Percentiles rank a stretch among this genome's conserved stretches.
These are phyloP conservation scores for Noturus placidus DNA, from an alignment of 2,113 vertebrate genomes.

Conservation along the genomic window DNA sequence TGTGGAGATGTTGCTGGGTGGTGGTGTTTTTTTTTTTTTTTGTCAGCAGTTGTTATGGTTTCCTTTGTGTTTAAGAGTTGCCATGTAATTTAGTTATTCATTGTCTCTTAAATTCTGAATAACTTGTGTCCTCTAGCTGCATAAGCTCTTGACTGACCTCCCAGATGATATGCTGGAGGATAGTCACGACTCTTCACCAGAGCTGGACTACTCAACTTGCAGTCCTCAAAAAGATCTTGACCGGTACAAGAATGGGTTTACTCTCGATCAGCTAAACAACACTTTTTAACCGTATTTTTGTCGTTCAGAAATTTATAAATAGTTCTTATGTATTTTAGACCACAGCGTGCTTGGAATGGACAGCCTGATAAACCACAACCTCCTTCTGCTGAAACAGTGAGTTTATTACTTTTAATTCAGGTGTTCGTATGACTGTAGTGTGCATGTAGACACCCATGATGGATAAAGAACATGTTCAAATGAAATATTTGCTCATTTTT, in stretches of 20 bases:
- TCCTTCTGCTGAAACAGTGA: constrained; percentile 70
- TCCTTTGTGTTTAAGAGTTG: neutral
- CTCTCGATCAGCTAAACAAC: neutral
- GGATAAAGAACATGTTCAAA: neutral
- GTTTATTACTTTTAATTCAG: constrained; percentile 28
- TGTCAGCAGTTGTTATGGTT: constrained; percentile 29
- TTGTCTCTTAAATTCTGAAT: constrained; percentile 9
- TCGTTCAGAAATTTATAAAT: neutral
- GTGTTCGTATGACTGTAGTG: neutral
- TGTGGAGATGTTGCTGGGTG: constrained; percentile 22
- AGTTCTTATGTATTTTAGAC: constrained; percentile 64
- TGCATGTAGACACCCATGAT: neutral
- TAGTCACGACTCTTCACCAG: constrained; percentile 82
- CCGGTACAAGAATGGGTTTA: constrained; percentile 66
- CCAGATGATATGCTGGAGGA: constrained; percentile 97
- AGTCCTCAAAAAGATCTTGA: constrained; percentile 70
- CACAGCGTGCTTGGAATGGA: constrained; percentile 67
- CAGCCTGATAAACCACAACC: constrained; percentile 66
- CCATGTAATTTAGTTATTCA: constrained; percentile 34
- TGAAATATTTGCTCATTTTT: neutral
- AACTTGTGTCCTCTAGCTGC: constrained; percentile 73
- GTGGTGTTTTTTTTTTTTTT: constrained; percentile 42
- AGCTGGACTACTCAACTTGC: constrained; percentile 73
- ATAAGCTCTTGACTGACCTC: constrained; percentile 91
- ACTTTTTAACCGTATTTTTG: neutral